These are phyloP conservation scores for Micronycteris hirsuta DNA, from an alignment of 2,113 vertebrate genomes.

Conservation along the genomic window DNA sequence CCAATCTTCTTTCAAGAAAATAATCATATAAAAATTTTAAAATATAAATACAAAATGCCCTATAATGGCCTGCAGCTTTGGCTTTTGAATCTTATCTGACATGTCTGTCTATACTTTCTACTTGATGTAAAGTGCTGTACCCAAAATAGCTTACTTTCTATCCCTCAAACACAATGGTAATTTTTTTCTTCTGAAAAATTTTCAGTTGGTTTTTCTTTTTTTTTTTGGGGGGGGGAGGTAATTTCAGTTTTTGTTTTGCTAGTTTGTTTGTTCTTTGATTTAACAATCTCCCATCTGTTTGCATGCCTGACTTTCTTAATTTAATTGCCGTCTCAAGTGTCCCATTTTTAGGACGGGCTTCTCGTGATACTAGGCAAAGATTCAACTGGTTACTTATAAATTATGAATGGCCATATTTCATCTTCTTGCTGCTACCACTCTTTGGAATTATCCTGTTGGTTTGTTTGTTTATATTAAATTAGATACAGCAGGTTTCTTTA, in stretches of 20 bases:
- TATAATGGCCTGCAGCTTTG: not conserved
- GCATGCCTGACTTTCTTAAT: not conserved
- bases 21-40: not conserved
- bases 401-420: not conserved
- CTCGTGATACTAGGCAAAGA: not conserved
- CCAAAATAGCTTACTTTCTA: not conserved
- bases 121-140: not conserved
- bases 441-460: not conserved
- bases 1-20: not conserved
- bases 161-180: not conserved
- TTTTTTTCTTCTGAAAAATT: not conserved
- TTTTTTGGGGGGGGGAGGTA: fast-evolving
- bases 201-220: not conserved
- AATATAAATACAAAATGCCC: not conserved
- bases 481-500: not conserved
- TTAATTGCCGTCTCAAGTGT: not conserved
- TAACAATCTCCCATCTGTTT: not conserved
- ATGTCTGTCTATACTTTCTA: not conserved
- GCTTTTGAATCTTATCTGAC: not conserved
- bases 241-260: not conserved
- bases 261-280: not conserved
- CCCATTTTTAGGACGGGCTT: not conserved
- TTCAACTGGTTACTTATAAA: not conserved
- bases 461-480: not conserved
- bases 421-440: not conserved